Conservation (phyloP, 2,888 invertebrate genomes). For the Sphaerophoria taeniata region DNA sequence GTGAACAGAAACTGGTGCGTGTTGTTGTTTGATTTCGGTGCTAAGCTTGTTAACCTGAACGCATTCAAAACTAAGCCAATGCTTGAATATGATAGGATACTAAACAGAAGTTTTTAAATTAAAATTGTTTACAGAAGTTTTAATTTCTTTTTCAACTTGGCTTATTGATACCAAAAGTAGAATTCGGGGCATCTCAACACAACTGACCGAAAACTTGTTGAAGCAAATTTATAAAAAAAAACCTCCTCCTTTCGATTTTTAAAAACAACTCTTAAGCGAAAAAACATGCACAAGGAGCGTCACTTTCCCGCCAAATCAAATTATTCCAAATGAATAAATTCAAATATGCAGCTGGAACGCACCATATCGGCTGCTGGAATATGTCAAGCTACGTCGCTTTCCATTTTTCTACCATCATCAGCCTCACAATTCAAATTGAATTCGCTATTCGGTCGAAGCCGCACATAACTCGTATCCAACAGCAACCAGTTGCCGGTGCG, state of each 20-base stretch:
- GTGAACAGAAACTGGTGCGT: neutral
- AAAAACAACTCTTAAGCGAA: no score
- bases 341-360: constrained; percentile 51
- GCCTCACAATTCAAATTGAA: constrained; percentile 63
- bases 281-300: constrained; percentile 10
- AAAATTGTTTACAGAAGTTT: no score
- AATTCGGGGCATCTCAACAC: no score
- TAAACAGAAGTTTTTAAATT: no score
- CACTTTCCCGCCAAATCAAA: constrained; percentile 48
- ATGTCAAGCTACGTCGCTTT: constrained; percentile 54
- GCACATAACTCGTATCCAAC: neutral
- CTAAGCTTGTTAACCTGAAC: neutral
- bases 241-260: no score
- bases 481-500: no score
- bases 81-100: no score
- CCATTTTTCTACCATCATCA: constrained; percentile 59
- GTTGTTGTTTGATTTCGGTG: neutral
- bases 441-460: constrained; percentile 56
- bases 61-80: no score
- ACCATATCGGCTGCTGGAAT: constrained; percentile 25
- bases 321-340: constrained; percentile 39
- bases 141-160: no score
- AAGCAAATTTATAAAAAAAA: no score
- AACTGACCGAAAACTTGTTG: no score
- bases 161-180: no score